These are phyloP conservation scores for Merluccius polli DNA, from an alignment of 2,797 vertebrate species.

Conservation along the genomic window DNA sequence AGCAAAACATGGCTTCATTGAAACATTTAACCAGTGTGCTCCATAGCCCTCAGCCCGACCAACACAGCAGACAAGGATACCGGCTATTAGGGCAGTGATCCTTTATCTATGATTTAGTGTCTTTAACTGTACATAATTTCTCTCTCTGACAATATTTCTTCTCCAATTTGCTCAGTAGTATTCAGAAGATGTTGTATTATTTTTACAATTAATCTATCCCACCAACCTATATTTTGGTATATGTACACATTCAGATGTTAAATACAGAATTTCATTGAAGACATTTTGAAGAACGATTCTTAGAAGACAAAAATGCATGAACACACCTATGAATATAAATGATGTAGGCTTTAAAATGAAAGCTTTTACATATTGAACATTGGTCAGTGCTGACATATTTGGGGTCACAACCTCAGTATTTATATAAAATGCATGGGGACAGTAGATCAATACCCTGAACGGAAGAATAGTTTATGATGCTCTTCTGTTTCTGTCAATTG, in stretches of 20 bases:
- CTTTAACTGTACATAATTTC: constrained; percentile 45
- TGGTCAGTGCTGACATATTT: not conserved
- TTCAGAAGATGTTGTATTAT: not conserved
- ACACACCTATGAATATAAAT: not conserved
- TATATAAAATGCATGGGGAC: not conserved
- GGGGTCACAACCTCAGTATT: not conserved
- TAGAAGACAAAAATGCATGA: not conserved
- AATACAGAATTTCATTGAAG: not conserved
- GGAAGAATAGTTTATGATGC: not conserved
- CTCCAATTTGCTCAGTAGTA: constrained; percentile 43
- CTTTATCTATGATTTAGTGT: constrained; percentile 40
- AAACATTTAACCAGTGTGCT: constrained; percentile 58
- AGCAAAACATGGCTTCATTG: constrained; percentile 44
- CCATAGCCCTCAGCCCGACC: constrained; percentile 54
- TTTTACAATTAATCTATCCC: too few relatives aligned
- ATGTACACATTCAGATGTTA: constrained; percentile 13
- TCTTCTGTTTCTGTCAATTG: not conserved
- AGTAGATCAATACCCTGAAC: not conserved
- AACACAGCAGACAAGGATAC: constrained; percentile 18
- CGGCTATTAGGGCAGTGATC: constrained; percentile 27
- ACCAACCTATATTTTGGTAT: not conserved
- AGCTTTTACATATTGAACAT: not conserved
- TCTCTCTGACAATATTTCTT: constrained; percentile 45
- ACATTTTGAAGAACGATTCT: not conserved
- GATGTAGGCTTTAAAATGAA: not conserved